Base-by-base conservation (phyloP, 2,113 vertebrate species). In the Ptilorrhoa leucosticta region DNA sequence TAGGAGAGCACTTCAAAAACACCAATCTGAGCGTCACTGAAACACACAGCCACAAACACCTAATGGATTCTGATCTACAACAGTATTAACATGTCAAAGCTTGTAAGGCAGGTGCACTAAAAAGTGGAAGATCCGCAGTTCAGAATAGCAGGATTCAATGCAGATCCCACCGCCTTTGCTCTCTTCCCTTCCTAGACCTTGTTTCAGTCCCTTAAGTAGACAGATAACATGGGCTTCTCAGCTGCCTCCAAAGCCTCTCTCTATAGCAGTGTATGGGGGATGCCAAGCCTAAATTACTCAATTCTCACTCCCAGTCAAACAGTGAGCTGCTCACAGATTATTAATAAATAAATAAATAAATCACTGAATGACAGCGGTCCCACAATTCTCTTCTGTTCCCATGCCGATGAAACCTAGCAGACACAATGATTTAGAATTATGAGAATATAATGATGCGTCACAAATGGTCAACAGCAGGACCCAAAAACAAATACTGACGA, bases 261-360 rank as follows among this genome's bases (percentile, higher is more conserved):
- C 15, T 47, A 28, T 10, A 3, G 28, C 15, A 47, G n/a, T 0
- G 0, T 27, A 44, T 2, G 1, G 4, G 7, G 5, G 8, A 72
- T 50, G 37, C 37, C 37, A 33, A 58, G 18, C 3, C 24, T 35
- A 58, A 11, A 9, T 31, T 13, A 27, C 16, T 61, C 19, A 1
- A 1, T 10, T 85, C 39, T 60, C 27, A 72, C 5, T 4, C 15
- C 15, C 37, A 50, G 54, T 8, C 24, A 70, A 23, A 2, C 37
- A 0, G 0, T 7, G 11, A 86, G 61, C 57, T 42, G 33, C 71
- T 76, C 21, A 0, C 21, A 61, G 24, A 65, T 13, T 19, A 87
- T n/a, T 53, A 37, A 54, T 28, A 61, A 63, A 47, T 37, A 64
- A 50, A 24, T 35, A 68, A 51, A 23, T 44, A 48, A 33, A 47